Percentiles rank a stretch among this genome's conserved stretches.
phyloP scores from a whole-genome alignment of 2,113 vertebrate genomes.

The Hydrochoerus hydrochaeris region DNA sequence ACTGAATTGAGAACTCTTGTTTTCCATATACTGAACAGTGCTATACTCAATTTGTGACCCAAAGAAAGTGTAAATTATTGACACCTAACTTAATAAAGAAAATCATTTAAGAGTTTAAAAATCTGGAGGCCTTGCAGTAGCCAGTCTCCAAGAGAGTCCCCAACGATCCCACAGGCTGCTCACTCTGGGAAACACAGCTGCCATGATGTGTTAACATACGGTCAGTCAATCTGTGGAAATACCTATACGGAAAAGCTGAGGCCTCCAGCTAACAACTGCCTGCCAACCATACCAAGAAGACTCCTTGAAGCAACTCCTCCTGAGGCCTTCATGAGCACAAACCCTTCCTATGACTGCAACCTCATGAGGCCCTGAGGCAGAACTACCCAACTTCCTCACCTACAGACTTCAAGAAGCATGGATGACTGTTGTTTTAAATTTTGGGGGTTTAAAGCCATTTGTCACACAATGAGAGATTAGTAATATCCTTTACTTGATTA shows the following conservation, averaged over 20 bases:
- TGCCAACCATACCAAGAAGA: neutral
- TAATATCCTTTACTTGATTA: constrained; percentile 4
- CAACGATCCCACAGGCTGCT: neutral
- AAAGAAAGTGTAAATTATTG: neutral
- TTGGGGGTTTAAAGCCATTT: neutral
- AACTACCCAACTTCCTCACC: neutral
- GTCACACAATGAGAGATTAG: constrained; percentile 23
- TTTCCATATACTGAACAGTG: neutral
- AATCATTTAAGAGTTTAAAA: neutral
- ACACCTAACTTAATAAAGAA: constrained; percentile 1
- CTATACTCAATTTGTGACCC: neutral
- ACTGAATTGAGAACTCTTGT: neutral
- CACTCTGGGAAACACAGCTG: neutral
- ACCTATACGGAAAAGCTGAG: neutral
- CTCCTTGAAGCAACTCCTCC: neutral
- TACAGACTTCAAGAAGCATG: neutral
- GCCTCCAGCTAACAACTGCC: neutral
- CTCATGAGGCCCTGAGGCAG: neutral
- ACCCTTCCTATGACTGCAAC: neutral
- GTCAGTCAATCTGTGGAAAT: neutral
- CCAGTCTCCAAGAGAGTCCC: neutral
- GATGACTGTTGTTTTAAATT: neutral
- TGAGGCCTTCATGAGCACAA: neutral
- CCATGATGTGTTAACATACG: neutral
- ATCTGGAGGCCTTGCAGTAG: neutral